Evolutionary conservation across 92 coral and sea anemone species (phyloP).

Genomic region (Porites divaricata): DNA sequence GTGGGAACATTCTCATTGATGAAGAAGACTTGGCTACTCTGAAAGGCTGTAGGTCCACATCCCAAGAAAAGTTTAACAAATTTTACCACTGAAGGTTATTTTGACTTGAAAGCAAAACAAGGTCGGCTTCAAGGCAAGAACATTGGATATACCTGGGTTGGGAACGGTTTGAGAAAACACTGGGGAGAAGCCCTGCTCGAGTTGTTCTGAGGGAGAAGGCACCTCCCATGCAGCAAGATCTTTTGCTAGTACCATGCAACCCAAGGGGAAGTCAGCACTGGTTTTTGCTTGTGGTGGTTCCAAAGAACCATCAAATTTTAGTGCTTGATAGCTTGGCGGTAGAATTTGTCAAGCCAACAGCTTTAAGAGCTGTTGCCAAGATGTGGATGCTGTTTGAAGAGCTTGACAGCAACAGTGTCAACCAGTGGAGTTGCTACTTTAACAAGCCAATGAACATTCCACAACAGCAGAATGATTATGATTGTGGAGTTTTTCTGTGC

Average conservation of each 20-base stretch:
- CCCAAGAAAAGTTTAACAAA: too few relatives aligned
- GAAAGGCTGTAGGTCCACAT: too few relatives aligned
- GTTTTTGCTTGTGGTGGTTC: conserved; percentile 57
- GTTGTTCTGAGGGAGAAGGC: conserved; percentile 31
- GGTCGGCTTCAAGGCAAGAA: too few relatives aligned
- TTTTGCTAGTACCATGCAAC: conserved; percentile 54
- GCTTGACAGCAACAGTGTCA: conserved; percentile 9
- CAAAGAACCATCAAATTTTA: conserved; percentile 29
- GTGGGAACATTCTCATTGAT: too few relatives aligned
- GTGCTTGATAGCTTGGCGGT: conserved; percentile 48
- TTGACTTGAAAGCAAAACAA: too few relatives aligned
- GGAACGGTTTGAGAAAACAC: conserved; percentile 42
- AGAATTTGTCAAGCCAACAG: conserved; percentile 45
- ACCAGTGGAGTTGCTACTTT: conserved; percentile 21
- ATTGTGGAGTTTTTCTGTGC: conserved; percentile 44
- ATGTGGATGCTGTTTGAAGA: conserved; percentile 38
- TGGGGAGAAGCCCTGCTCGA: not conserved
- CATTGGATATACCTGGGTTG: too few relatives aligned
- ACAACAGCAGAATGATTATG: conserved; percentile 34
- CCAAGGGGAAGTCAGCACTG: conserved; percentile 51
- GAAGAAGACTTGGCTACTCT: too few relatives aligned
- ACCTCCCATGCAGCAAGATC: conserved; percentile 42
- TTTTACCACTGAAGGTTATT: too few relatives aligned
- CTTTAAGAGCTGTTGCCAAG: conserved; percentile 47
- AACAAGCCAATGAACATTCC: conserved; percentile 34